phyloP scores from a whole-genome alignment of 2,888 invertebrate genomes.

The Tachina fera region DNA sequence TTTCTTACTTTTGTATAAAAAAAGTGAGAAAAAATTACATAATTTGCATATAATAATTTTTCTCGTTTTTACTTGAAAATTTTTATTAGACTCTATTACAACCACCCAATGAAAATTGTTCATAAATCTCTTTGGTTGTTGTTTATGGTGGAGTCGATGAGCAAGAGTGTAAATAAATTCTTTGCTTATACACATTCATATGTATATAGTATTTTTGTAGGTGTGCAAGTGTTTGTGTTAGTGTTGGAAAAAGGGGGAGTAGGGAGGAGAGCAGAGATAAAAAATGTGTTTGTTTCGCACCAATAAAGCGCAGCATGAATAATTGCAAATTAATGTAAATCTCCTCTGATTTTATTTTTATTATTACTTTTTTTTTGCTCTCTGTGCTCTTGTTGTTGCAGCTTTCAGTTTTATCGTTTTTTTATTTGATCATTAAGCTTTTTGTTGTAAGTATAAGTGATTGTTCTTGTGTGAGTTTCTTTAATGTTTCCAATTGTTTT shows the following conservation, averaged over 20 bases:
- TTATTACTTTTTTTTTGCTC: conserved; percentile 6
- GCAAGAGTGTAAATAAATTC: neutral
- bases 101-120: conserved; percentile 69
- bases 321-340: conserved; percentile 82
- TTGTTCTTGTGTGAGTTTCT: neutral
- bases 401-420: conserved; percentile 51
- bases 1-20: conserved; percentile 42
- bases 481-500: neutral
- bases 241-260: neutral
- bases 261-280: conserved; percentile 41
- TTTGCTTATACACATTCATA: neutral
- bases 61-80: conserved; percentile 72
- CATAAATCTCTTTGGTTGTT: conserved; percentile 74
- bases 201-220: neutral
- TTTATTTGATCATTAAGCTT: conserved; percentile 42
- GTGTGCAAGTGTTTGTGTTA: neutral
- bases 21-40: conserved; percentile 59
- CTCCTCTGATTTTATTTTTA: conserved; percentile 70
- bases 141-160: neutral
- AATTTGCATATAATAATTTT: conserved; percentile 80
- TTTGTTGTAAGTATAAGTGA: neutral
- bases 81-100: conserved; percentile 71
- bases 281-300: conserved; percentile 66
- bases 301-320: conserved; percentile 79
- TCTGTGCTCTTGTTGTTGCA: conserved; percentile 23